These are phyloP conservation scores for Mercenaria mercenaria DNA, from an alignment of 1,140 invertebrate genomes.

Conservation along the genomic window DNA sequence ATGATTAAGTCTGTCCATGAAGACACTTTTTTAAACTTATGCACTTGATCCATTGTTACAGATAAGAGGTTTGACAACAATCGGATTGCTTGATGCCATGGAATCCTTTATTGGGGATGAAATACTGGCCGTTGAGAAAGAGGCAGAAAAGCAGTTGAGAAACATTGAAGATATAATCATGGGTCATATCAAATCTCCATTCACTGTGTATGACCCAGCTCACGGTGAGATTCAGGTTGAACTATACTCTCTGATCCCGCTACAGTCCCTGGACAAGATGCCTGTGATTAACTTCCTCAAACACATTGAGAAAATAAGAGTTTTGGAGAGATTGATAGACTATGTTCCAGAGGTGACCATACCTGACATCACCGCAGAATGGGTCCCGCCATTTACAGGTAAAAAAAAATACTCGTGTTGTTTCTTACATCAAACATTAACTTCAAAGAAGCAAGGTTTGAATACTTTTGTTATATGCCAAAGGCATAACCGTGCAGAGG, in stretches of 20 bases:
- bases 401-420: too few relatives aligned
- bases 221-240: slow-evolving; percentile 92
- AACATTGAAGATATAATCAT: slow-evolving; percentile 61
- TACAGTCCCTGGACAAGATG: slow-evolving; percentile 95
- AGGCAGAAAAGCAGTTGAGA: background rate
- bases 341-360: slow-evolving; percentile 51
- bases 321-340: slow-evolving; percentile 3
- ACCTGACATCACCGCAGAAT: slow-evolving; percentile 74
- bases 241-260: slow-evolving; percentile 94
- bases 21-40: too few relatives aligned
- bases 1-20: too few relatives aligned
- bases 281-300: slow-evolving; percentile 85
- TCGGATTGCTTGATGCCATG: background rate
- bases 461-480: too few relatives aligned
- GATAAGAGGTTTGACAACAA: background rate
- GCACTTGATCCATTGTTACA: too few relatives aligned
- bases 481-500: too few relatives aligned
- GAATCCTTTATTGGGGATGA: background rate
- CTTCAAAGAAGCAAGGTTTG: too few relatives aligned
- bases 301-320: slow-evolving; percentile 56
- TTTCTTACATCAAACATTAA: too few relatives aligned
- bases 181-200: slow-evolving; percentile 74
- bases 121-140: background rate
- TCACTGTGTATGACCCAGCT: slow-evolving; percentile 92
- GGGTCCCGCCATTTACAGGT: slow-evolving; percentile 81